Conservation (phyloP, 2,888 invertebrate species). For the Nemoura dubitans region DNA sequence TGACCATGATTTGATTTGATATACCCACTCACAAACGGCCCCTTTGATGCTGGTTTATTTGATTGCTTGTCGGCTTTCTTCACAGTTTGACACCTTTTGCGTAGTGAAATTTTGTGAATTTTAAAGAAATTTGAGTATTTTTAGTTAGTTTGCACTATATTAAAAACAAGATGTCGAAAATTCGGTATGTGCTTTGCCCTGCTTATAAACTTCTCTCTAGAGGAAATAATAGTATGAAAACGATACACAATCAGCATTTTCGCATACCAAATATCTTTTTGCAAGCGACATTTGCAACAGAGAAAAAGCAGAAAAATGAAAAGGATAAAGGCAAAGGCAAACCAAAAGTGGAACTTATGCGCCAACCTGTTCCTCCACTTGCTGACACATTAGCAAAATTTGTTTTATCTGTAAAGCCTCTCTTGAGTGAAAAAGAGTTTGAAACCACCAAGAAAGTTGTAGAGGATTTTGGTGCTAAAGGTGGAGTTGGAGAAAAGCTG, state of each 20-base stretch:
- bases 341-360: slow-evolving; percentile 61
- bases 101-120: too few species aligned
- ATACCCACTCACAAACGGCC: too few species aligned
- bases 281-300: not conserved
- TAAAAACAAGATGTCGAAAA: too few species aligned
- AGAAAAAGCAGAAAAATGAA: not conserved
- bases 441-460: slow-evolving; percentile 72
- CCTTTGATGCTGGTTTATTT: too few species aligned
- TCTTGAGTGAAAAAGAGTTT: slow-evolving; percentile 77
- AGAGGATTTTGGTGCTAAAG: slow-evolving; percentile 69
- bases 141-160: too few species aligned
- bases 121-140: too few species aligned
- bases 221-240: too few species aligned
- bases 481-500: slow-evolving; percentile 74
- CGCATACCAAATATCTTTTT: not conserved
- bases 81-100: too few species aligned
- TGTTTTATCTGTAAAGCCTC: slow-evolving; percentile 78
- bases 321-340: not conserved
- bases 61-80: too few species aligned
- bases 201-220: too few species aligned
- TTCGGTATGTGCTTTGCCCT: too few species aligned
- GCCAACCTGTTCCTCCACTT: slow-evolving; percentile 83
- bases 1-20: too few species aligned
- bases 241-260: not conserved
- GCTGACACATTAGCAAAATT: slow-evolving; percentile 81